phyloP scores from a whole-genome alignment of 2,113 vertebrate genomes.

The Dolichotis patagonum region DNA sequence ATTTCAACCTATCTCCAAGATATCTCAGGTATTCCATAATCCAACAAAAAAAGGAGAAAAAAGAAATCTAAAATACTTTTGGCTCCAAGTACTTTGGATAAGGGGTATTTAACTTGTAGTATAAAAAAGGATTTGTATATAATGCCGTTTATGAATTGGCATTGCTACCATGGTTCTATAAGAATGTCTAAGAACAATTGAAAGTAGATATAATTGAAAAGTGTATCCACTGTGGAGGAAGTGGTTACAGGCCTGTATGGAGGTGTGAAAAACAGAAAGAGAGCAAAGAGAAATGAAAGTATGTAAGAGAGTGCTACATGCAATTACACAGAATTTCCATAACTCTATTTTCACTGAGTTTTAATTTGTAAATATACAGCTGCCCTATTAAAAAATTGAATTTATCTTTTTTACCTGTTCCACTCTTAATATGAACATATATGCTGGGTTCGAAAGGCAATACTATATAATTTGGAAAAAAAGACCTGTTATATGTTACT shows the following conservation, averaged over 20 bases:
- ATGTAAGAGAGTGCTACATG: background rate
- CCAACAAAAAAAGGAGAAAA: background rate
- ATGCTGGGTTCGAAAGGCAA: background rate
- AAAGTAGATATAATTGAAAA: background rate
- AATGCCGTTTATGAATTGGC: background rate
- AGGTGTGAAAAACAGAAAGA: background rate
- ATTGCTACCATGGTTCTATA: background rate
- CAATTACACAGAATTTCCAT: background rate
- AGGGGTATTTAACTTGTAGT: background rate
- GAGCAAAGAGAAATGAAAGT: background rate
- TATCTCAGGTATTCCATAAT: background rate
- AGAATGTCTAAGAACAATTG: background rate
- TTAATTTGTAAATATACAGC: constrained; percentile 15
- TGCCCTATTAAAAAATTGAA: background rate
- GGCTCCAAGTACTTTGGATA: background rate
- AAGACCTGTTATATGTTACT: background rate
- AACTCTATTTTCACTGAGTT: constrained; percentile 12
- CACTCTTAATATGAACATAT: background rate
- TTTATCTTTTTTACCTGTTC: background rate
- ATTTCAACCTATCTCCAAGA: background rate
- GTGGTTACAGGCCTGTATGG: background rate
- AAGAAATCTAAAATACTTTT: background rate
- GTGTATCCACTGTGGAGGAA: background rate
- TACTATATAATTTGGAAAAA: background rate
- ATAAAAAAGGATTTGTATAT: background rate